These are phyloP conservation scores for Drosophila sulfurigaster DNA, from an alignment of 1,140 invertebrate genomes.

Conservation along the genomic window DNA sequence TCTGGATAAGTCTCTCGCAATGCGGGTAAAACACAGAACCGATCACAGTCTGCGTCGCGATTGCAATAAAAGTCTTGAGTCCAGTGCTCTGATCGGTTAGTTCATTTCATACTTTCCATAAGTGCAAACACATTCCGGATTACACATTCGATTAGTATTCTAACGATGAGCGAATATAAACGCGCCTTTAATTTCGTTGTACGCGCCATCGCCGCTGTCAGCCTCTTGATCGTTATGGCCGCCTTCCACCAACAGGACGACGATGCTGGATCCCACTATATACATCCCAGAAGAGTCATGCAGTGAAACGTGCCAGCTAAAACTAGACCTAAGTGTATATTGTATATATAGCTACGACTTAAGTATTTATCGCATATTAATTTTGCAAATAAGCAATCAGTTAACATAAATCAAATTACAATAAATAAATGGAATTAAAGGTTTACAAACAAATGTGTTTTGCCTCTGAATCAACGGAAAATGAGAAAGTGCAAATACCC, in stretches of 20 bases:
- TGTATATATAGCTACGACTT: not conserved
- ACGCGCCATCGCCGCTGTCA: slow-evolving; percentile 36
- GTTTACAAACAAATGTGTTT: not conserved
- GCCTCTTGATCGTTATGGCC: slow-evolving; percentile 57
- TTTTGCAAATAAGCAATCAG: not conserved
- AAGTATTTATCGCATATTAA: slow-evolving; percentile 2
- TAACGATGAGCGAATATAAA: slow-evolving; percentile 33
- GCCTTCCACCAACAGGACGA: slow-evolving; percentile 57
- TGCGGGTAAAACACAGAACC: slow-evolving; percentile 31
- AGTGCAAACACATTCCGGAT: slow-evolving; percentile 16
- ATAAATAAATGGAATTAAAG: not conserved
- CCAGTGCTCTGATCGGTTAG: slow-evolving; percentile 8
- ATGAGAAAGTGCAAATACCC: too few species aligned
- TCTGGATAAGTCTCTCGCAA: slow-evolving; percentile 3
- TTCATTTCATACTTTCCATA: slow-evolving; percentile 18
- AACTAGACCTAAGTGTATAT: not conserved
- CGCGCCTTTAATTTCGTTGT: slow-evolving; percentile 16
- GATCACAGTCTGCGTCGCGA: not conserved
- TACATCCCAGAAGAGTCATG: slow-evolving; percentile 62
- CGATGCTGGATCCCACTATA: slow-evolving; percentile 57
- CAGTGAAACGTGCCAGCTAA: slow-evolving; percentile 21
- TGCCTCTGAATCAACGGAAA: too few species aligned
- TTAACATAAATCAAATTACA: not conserved
- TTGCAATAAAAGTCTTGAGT: slow-evolving; percentile 40
- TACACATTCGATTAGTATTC: slow-evolving; percentile 2